A percentile compares a stretch with the other conserved stretches of the same genome.
Conservation (phyloP, 1,140 invertebrate genomes). For the Chionoecetes opilio region DNA sequence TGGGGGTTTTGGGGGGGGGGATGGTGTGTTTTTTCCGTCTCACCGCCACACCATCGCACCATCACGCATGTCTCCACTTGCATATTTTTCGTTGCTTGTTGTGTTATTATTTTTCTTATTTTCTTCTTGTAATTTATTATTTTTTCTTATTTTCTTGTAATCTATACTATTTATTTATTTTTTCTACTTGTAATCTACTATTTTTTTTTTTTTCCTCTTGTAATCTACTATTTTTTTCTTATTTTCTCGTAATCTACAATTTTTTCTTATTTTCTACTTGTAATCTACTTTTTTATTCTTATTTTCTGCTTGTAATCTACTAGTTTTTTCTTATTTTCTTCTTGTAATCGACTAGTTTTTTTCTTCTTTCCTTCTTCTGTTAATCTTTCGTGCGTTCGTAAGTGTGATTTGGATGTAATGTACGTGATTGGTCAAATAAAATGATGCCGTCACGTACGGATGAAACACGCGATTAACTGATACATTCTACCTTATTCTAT, state of each 20-base stretch:
- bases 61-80: slow-evolving; percentile 74
- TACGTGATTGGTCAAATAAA: no score
- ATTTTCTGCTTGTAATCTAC: not conserved
- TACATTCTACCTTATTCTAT: not conserved
- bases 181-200: not conserved
- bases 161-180: not conserved
- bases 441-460: no score
- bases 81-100: not conserved
- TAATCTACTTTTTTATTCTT: not conserved
- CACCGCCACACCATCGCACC: slow-evolving; percentile 73
- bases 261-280: not conserved
- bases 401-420: no score
- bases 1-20: slow-evolving; percentile 23
- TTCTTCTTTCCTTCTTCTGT: not conserved
- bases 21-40: slow-evolving; percentile 51
- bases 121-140: not conserved
- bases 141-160: not conserved
- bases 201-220: not conserved
- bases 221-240: not conserved
- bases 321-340: not conserved
- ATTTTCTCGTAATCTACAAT: not conserved
- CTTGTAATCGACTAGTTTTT: not conserved
- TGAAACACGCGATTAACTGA: no score
- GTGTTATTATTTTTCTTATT: not conserved
- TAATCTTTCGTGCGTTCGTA: no score